Evolutionary conservation across 53 echinoderm and acorn worm genomes (phyloP).

Genomic region (Paracentrotus lividus): DNA sequence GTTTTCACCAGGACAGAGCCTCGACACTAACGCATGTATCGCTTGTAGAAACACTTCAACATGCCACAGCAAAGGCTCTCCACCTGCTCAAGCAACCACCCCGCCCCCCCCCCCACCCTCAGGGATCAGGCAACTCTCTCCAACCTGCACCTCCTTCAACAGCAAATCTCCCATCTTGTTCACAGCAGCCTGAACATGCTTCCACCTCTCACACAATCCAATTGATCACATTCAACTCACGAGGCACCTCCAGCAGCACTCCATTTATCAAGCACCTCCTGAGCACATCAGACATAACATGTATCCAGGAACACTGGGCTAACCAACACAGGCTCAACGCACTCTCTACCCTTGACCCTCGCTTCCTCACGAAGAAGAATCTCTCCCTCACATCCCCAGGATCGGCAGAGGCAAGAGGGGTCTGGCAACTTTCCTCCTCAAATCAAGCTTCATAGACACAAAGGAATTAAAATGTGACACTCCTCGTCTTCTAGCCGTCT

Average conservation of each 20-base stretch:
- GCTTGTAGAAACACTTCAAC: neutral
- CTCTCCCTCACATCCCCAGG: neutral
- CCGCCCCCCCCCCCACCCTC: neutral
- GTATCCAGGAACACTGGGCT: conserved; percentile 21
- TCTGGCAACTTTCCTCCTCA: neutral
- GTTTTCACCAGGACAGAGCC: conserved; percentile 30
- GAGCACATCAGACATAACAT: neutral
- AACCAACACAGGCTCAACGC: neutral
- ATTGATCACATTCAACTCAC: conserved; percentile 21
- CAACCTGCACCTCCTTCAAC: neutral
- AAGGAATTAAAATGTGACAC: neutral
- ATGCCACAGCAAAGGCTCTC: neutral
- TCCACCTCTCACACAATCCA: neutral
- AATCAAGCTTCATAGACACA: neutral
- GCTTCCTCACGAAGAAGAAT: neutral
- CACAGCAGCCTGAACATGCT: conserved; percentile 8
- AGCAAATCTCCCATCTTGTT: neutral
- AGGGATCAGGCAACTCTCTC: neutral
- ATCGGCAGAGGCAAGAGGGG: conserved; percentile 19
- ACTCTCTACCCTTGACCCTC: neutral
- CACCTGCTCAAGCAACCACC: neutral
- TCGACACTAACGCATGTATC: neutral
- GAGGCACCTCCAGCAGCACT: conserved; percentile 6
- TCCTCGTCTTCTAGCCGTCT: neutral
- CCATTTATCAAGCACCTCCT: conserved; percentile 28